Conservation (phyloP, 2,113 vertebrate species). For the Panthera uncia region DNA sequence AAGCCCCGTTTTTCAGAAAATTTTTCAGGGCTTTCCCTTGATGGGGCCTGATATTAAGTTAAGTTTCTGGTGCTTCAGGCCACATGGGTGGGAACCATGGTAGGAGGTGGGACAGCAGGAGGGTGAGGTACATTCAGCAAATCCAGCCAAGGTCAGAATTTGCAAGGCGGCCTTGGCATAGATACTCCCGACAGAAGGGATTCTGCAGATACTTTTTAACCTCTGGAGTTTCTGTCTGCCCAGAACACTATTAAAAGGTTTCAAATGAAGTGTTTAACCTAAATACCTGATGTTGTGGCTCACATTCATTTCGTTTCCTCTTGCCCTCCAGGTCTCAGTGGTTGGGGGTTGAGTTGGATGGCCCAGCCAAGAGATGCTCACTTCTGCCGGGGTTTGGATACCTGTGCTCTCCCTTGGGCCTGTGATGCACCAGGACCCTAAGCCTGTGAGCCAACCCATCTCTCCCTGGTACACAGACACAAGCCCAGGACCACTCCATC, state of each 20-base stretch:
- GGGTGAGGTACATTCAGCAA: neutral
- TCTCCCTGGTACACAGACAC: neutral
- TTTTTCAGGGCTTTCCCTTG: neutral
- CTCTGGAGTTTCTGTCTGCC: neutral
- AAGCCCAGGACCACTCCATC: neutral
- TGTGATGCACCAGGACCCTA: neutral
- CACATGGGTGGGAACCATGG: fast-evolving
- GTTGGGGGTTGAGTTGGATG: neutral
- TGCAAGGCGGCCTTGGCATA: neutral
- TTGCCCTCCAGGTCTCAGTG: neutral
- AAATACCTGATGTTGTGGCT: neutral
- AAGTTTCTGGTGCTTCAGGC: neutral
- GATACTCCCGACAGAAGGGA: neutral
- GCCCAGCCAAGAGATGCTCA: neutral
- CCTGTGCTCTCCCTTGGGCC: neutral
- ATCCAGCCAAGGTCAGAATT: neutral
- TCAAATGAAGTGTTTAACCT: neutral
- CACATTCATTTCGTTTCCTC: neutral
- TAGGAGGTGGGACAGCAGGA: neutral
- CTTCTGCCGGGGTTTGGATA: neutral
- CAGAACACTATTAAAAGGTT: neutral
- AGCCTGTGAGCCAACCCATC: neutral
- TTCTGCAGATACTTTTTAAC: neutral
- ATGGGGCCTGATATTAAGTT: neutral
- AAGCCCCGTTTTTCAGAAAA: neutral